A percentile compares a stretch with the other conserved stretches of the same genome.
phyloP scores from a whole-genome alignment of 2,113 vertebrate genomes.

The Pelusios castaneus region DNA sequence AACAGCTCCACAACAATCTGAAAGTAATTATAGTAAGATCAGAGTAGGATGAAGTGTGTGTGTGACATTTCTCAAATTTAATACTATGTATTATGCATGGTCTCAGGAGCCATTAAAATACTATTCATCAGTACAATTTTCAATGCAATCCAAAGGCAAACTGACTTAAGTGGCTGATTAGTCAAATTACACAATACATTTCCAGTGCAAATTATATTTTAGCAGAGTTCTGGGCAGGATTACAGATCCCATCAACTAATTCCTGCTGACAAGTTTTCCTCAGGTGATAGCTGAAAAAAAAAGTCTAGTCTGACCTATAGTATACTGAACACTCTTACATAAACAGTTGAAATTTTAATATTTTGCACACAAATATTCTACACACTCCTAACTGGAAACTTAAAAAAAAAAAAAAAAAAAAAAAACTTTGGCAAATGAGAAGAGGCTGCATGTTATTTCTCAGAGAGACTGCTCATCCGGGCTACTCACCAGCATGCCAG shows the following conservation, averaged over 20 bases:
- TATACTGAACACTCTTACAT: accelerated
- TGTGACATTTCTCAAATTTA: neutral
- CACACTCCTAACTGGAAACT: neutral
- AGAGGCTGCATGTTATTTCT: neutral
- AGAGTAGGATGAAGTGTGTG: neutral
- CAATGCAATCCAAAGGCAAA: neutral
- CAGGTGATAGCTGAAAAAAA: neutral
- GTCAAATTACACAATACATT: neutral
- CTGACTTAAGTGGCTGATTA: neutral
- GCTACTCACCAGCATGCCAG: neutral
- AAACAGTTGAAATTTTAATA: neutral
- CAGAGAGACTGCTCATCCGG: neutral
- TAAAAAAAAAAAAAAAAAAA: neutral
- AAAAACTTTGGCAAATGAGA: neutral
- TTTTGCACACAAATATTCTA: neutral
- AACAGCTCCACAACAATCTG: neutral
- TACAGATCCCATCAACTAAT: neutral
- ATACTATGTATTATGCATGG: neutral
- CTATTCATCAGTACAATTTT: neutral
- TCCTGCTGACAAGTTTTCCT: neutral
- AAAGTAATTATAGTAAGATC: neutral
- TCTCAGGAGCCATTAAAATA: constrained; percentile 14
- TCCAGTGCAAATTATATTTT: neutral
- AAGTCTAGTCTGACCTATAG: neutral
- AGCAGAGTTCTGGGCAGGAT: neutral